Percentiles rank a stretch among this genome's conserved stretches.
phyloP scores from a whole-genome alignment of 2,113 vertebrate genomes.

The Oophaga pumilio region DNA sequence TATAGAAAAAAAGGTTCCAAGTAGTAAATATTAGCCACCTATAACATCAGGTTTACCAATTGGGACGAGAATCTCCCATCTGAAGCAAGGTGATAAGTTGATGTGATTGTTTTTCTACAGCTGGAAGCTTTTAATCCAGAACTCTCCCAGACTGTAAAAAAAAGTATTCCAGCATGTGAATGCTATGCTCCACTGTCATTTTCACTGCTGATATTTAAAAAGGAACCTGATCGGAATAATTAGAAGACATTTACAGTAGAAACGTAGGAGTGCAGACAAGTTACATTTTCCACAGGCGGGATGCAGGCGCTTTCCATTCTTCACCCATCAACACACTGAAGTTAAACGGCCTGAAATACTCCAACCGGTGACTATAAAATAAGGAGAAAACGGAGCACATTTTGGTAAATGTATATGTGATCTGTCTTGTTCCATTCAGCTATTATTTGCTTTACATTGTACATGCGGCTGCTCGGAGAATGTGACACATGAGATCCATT shows the following conservation, averaged over 20 bases:
- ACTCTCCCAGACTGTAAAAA: conserved; percentile 15
- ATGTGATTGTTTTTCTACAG: conserved; percentile 22
- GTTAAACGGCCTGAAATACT: conserved; percentile 71
- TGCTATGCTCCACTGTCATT: conserved; percentile 9
- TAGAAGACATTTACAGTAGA: conserved; percentile 25
- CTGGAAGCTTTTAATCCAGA: conserved; percentile 1
- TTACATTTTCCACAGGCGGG: conserved; percentile 66
- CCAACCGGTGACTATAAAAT: conserved; percentile 72
- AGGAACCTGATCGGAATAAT: conserved; percentile 36
- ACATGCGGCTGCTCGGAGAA: neutral
- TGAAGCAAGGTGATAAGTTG: conserved; percentile 10
- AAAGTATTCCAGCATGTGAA: neutral
- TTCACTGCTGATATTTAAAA: conserved; percentile 4
- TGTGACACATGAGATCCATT: neutral
- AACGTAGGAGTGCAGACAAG: conserved; percentile 19
- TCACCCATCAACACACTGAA: conserved; percentile 67
- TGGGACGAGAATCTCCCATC: neutral
- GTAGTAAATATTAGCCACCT: neutral
- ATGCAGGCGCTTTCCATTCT: conserved; percentile 71
- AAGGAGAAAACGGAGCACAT: conserved; percentile 3
- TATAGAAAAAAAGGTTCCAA: neutral
- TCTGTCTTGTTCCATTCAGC: neutral
- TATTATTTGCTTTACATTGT: conserved; percentile 6
- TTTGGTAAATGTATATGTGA: conserved; percentile 10
- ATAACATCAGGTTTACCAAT: neutral